Percentiles rank a stretch among this genome's conserved stretches.
Conservation (phyloP, 2,888 invertebrate genomes). For the Caenorhabditis sp. region DNA sequence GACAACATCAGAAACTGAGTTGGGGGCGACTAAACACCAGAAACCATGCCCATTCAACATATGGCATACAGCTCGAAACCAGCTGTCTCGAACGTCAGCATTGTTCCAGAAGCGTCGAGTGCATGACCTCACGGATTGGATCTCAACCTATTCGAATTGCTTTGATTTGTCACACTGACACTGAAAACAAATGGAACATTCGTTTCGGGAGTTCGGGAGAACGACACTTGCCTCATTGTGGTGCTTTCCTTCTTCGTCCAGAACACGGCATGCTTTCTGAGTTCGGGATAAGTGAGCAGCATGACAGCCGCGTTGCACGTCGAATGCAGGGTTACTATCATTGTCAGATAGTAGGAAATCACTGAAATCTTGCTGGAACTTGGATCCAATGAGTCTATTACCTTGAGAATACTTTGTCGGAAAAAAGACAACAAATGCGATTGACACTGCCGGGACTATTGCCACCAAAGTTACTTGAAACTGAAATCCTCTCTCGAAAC, state of each 20-base stretch:
- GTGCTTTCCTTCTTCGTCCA: constrained; percentile 28
- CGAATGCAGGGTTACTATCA: constrained; percentile 26
- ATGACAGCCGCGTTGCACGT: constrained; percentile 29
- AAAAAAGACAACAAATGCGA: constrained; percentile 29
- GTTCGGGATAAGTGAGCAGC: constrained; percentile 35
- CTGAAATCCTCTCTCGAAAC: constrained; percentile 3
- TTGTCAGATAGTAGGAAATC: constrained; percentile 25
- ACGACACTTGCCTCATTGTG: constrained; percentile 1
- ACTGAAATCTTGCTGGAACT: constrained; percentile 2
- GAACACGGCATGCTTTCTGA: constrained; percentile 31
- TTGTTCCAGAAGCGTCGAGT: too few species aligned
- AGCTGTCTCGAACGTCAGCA: background rate
- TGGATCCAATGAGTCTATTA: too few species aligned
- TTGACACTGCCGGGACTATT: constrained; percentile 32
- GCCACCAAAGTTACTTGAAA: constrained; percentile 31
- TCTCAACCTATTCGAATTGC: constrained; percentile 8
- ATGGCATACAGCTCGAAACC: background rate
- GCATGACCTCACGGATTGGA: constrained; percentile 10
- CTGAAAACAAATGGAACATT: constrained; percentile 18
- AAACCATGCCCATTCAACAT: too few species aligned
- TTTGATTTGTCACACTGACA: constrained; percentile 30
- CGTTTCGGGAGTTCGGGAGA: background rate
- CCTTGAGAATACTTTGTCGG: constrained; percentile 26
- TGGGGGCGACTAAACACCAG: too few species aligned
- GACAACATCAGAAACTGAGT: too few species aligned